Evolutionary conservation across 2,797 vertebrate genomes (phyloP).

Genomic region (Hirundo rustica): DNA sequence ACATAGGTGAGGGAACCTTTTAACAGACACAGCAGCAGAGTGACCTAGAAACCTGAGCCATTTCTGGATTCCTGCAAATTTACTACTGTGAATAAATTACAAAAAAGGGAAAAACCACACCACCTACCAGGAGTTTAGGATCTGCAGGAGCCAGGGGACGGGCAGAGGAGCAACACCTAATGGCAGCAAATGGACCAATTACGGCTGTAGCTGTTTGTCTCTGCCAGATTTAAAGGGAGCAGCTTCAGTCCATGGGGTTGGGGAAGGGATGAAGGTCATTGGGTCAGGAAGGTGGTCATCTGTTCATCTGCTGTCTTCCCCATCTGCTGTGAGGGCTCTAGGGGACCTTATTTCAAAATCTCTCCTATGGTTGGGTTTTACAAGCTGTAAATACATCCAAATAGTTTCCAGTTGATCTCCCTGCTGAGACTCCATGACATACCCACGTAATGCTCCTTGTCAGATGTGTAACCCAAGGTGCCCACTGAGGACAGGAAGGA

Average conservation of each 20-base stretch:
- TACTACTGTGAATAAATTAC: neutral
- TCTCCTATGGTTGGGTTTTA: neutral
- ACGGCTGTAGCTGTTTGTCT: neutral
- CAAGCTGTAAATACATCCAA: neutral
- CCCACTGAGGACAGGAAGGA: neutral
- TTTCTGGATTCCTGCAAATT: neutral
- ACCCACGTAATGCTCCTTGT: neutral
- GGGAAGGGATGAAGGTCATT: accelerated
- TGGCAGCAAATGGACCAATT: neutral
- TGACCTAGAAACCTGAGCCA: neutral
- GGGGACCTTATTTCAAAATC: neutral
- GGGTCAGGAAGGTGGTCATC: accelerated
- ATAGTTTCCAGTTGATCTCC: neutral
- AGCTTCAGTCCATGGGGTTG: neutral
- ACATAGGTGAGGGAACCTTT: neutral
- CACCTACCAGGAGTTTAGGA: neutral
- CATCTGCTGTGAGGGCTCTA: neutral
- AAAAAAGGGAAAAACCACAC: neutral
- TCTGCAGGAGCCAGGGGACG: neutral
- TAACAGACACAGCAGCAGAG: neutral
- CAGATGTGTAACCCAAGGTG: neutral
- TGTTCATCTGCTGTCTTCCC: neutral
- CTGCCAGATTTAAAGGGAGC: neutral
- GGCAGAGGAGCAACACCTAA: neutral
- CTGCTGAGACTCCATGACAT: neutral